These are phyloP conservation scores for Setophaga coronata DNA, from an alignment of 2,113 vertebrate genomes.

Conservation along the genomic window DNA sequence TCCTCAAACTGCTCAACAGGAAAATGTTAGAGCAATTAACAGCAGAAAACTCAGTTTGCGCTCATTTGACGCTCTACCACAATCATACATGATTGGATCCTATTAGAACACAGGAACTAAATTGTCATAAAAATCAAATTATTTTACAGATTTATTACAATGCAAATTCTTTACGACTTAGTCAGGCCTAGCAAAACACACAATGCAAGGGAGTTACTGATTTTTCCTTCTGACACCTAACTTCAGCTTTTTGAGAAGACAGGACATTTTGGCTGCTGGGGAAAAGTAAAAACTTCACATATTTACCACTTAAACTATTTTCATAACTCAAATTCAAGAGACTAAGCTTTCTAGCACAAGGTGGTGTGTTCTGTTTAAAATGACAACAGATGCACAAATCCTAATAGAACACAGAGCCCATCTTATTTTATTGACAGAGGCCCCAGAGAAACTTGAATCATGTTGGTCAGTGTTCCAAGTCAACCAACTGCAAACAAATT, in stretches of 20 bases:
- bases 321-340: not conserved
- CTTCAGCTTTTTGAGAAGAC: not conserved
- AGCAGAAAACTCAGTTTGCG: not conserved
- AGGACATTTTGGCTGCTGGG: not conserved
- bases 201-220: not conserved
- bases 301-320: not conserved
- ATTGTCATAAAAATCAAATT: not conserved
- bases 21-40: not conserved
- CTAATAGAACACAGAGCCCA: not conserved
- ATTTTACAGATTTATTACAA: not conserved
- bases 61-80: not conserved
- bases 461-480: not conserved
- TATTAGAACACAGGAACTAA: not conserved
- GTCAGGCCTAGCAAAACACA: not conserved
- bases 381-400: not conserved
- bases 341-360: not conserved
- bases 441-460: not conserved
- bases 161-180: not conserved
- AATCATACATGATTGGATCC: not conserved
- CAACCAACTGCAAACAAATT: not conserved
- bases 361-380: not conserved
- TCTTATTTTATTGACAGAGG: not conserved
- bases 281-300: not conserved
- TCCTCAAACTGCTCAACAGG: not conserved
- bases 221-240: not conserved